A percentile compares a stretch with the other conserved stretches of the same genome.
These are phyloP conservation scores for Eristalis tenax DNA, from an alignment of 2,888 invertebrate species.

Conservation along the genomic window DNA sequence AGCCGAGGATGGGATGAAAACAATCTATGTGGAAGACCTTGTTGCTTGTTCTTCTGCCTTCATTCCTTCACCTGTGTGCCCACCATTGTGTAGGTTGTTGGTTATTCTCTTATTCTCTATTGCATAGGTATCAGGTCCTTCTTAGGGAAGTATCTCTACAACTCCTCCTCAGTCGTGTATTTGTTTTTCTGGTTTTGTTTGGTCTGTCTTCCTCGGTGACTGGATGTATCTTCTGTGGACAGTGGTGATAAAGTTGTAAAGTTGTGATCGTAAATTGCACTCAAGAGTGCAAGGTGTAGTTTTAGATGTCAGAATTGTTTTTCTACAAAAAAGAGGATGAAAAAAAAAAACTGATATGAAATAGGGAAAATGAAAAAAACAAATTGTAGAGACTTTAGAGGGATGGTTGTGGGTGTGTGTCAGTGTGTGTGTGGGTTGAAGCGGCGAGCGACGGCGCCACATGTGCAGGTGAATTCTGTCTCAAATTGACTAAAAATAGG, in stretches of 20 bases:
- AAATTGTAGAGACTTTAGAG: neutral
- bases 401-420: neutral
- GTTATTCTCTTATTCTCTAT: conserved; percentile 17
- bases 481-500: conserved; percentile 60
- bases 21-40: conserved; percentile 36
- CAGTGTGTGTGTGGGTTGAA: conserved; percentile 15
- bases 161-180: conserved; percentile 33
- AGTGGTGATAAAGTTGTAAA: conserved; percentile 71
- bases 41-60: neutral
- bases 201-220: conserved; percentile 9
- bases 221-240: conserved; percentile 58
- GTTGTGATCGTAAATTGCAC: conserved; percentile 71
- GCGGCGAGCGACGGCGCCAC: conserved; percentile 47
- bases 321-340: neutral
- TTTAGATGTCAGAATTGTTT: conserved; percentile 63
- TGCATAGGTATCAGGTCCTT: conserved; percentile 50
- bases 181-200: neutral
- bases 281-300: conserved; percentile 70
- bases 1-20: conserved; percentile 24
- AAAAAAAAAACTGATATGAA: conserved; percentile 12
- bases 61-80: conserved; percentile 25
- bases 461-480: conserved; percentile 54
- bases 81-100: conserved; percentile 31
- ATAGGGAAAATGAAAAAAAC: neutral
- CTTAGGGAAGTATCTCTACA: conserved; percentile 34